A percentile compares a stretch with the other conserved stretches of the same genome.
Conservation (phyloP, 2,113 vertebrate genomes). For the Hippocampus guttulatus region DNA sequence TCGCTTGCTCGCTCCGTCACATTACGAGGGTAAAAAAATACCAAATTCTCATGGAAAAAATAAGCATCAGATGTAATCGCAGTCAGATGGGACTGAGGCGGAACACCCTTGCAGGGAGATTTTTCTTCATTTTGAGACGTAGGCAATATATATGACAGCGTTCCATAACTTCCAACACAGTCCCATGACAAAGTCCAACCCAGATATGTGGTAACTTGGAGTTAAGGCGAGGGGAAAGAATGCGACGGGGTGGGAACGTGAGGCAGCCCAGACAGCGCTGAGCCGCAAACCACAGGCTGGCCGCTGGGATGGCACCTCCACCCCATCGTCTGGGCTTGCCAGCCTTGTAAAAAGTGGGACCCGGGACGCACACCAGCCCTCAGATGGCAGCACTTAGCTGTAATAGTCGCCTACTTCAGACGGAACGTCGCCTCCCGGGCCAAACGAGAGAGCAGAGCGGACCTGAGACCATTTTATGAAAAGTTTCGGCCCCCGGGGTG, state of each 20-base stretch:
- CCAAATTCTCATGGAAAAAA: conserved; percentile 7
- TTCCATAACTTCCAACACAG: not conserved
- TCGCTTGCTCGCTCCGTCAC: conserved; percentile 41
- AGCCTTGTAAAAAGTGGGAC: conserved; percentile 52
- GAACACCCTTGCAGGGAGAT: not conserved
- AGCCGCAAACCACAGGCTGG: conserved; percentile 62
- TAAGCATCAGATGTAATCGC: conserved; percentile 6
- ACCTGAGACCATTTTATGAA: conserved; percentile 53
- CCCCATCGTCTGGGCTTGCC: conserved; percentile 26
- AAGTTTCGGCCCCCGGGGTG: conserved; percentile 45
- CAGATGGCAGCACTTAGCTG: conserved; percentile 58
- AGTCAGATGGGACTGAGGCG: not conserved
- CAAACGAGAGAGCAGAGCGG: conserved; percentile 34
- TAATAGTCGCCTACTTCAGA: conserved; percentile 54
- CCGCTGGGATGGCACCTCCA: conserved; percentile 27
- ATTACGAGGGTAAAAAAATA: conserved; percentile 3
- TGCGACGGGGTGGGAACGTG: conserved; percentile 44
- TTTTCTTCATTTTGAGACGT: not conserved
- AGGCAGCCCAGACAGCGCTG: conserved; percentile 35
- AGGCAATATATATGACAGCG: not conserved
- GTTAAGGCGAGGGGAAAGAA: conserved; percentile 49
- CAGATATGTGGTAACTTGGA: conserved; percentile 29
- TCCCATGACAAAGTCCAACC: conserved; percentile 24
- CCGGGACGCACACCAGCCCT: conserved; percentile 48
- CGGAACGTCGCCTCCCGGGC: conserved; percentile 59